Evolutionary conservation across 2,888 invertebrate species (phyloP).

Genomic region (Diplazon laetatorius): DNA sequence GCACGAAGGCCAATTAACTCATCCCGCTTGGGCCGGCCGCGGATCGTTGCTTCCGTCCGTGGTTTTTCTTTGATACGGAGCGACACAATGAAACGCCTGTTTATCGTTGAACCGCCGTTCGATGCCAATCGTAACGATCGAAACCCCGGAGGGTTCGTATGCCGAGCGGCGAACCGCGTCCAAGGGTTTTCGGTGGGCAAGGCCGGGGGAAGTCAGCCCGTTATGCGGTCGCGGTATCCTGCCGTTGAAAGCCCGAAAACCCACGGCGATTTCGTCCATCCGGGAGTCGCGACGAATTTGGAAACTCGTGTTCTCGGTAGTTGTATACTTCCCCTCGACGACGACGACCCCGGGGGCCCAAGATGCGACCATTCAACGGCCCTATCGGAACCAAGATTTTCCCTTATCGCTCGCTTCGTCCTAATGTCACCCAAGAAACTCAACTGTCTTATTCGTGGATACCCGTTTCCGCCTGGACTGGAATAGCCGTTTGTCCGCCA

Average conservation of each 20-base stretch:
- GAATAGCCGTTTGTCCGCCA: too few species aligned
- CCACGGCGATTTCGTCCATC: background rate
- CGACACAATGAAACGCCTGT: constrained; percentile 3
- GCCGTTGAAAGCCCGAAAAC: constrained; percentile 1
- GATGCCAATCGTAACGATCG: constrained; percentile 24
- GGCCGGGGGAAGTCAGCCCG: too few species aligned
- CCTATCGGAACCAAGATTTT: too few species aligned
- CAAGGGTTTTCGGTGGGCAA: background rate
- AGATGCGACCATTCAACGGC: too few species aligned
- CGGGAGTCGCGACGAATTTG: too few species aligned
- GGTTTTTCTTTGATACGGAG: constrained; percentile 49
- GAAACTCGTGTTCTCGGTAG: too few species aligned
- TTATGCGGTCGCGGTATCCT: constrained; percentile 31
- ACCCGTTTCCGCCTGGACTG: too few species aligned
- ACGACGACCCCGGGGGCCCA: too few species aligned
- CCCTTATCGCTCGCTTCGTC: too few species aligned
- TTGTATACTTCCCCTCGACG: background rate
- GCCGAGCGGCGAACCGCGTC: background rate
- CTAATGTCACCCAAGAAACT: too few species aligned
- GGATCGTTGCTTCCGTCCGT: constrained; percentile 43
- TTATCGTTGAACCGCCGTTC: constrained; percentile 23
- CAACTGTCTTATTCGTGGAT: too few species aligned
- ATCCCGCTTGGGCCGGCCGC: constrained; percentile 39
- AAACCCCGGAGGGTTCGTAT: constrained; percentile 5
- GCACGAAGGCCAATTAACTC: constrained; percentile 65